phyloP scores from a whole-genome alignment of 2,888 invertebrate genomes.

The Chorisops tibialis region DNA sequence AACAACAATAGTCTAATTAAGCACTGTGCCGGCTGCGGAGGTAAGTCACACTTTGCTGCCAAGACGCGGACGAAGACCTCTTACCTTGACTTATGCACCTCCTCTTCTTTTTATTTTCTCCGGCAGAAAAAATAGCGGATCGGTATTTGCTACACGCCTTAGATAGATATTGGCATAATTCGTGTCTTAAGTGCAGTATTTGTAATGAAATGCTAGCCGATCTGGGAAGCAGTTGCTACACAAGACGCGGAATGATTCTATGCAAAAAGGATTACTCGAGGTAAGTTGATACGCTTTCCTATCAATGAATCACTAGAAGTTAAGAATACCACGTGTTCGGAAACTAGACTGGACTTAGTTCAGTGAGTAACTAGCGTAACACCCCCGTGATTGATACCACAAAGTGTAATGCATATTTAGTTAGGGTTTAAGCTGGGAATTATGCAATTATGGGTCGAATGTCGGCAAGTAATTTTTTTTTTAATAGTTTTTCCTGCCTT shows the following conservation, averaged over 20 bases:
- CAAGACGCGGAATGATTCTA: constrained; percentile 89
- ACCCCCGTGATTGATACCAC: too few relatives aligned
- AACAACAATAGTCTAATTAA: constrained; percentile 57
- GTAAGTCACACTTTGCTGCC: constrained; percentile 45
- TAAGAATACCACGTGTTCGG: too few relatives aligned
- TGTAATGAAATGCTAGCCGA: constrained; percentile 87
- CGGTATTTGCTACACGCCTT: constrained; percentile 87
- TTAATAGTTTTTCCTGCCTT: too few relatives aligned
- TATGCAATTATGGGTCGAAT: too few relatives aligned
- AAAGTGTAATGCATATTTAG: too few relatives aligned
- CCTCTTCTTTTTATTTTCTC: constrained; percentile 17
- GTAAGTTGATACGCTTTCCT: constrained; percentile 57
- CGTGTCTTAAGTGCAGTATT: constrained; percentile 90
- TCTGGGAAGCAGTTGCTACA: constrained; percentile 87
- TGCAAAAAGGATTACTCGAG: constrained; percentile 94
- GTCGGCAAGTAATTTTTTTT: too few relatives aligned
- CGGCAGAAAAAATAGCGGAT: constrained; percentile 78
- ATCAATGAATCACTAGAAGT: background rate
- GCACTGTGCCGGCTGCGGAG: constrained; percentile 87
- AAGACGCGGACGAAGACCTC: background rate
- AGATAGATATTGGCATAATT: constrained; percentile 95
- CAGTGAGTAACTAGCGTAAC: too few relatives aligned
- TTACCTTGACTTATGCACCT: background rate
- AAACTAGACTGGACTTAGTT: too few relatives aligned
- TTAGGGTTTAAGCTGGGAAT: too few relatives aligned